A percentile compares a stretch with the other conserved stretches of the same genome.
Evolutionary conservation across 92 coral and sea anemone genomes (phyloP).

Genomic region (Actinernus sp.): DNA sequence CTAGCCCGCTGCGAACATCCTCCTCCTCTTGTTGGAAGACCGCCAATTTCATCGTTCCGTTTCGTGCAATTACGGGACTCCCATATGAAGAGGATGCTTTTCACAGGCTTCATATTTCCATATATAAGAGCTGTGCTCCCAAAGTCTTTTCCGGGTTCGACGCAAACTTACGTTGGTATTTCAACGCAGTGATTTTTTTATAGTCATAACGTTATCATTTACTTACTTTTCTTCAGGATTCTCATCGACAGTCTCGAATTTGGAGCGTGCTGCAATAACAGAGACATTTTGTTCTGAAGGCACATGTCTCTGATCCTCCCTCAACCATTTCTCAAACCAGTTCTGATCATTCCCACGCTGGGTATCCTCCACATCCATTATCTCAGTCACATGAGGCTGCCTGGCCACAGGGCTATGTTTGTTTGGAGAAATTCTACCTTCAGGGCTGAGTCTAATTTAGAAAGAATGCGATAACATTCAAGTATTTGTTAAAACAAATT

Average conservation of each 20-base stretch:
- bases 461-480: background rate
- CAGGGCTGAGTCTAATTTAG: slow-evolving; percentile 6
- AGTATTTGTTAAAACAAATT: too few species aligned
- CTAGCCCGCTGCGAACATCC: too few species aligned
- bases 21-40: too few species aligned
- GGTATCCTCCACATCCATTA: background rate
- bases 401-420: slow-evolving; percentile 27
- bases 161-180: too few species aligned
- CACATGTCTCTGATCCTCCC: slow-evolving; percentile 18
- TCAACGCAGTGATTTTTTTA: too few species aligned
- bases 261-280: slow-evolving; percentile 67
- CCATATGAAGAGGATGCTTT: too few species aligned
- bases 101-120: too few species aligned
- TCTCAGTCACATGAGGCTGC: slow-evolving; percentile 7
- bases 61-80: too few species aligned
- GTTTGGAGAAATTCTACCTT: slow-evolving; percentile 22
- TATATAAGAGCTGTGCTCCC: too few species aligned
- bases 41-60: too few species aligned
- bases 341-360: slow-evolving; percentile 9
- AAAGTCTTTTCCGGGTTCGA: too few species aligned
- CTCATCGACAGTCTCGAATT: slow-evolving; percentile 63
- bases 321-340: slow-evolving; percentile 81
- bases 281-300: slow-evolving; percentile 33
- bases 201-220: too few species aligned
- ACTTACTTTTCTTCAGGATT: background rate